Base-by-base conservation (phyloP, 2,797 vertebrate genomes). In the Sciurus vulgaris region DNA sequence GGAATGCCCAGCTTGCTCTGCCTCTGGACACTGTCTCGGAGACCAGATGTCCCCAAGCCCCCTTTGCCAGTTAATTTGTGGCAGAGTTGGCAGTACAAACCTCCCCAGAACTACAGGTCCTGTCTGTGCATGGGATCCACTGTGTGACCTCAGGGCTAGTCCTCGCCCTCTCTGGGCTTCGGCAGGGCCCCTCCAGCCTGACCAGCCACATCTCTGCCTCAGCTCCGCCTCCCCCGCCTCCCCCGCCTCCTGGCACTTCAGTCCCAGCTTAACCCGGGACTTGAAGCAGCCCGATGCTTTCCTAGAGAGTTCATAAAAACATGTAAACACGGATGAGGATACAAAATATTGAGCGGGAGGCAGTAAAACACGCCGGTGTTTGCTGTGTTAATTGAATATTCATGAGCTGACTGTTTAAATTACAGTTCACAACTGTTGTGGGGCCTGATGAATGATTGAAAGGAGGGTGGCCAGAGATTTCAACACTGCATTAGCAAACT, bases 371-470 rank as follows among this genome's bases (percentile, higher is more conserved):
- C 98, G 98, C 98, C 98, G 98, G 98, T 99, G 99, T 99, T 99
- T 99, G 99, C 99, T 99, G 98, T 98, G 95, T 89, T 96, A 97
- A 99, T 99, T 99, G 99, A 99, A 99, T 99, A 99, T 99, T 99
- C 99, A 99, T 99, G 98, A 99, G 95, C 98, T 59, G 96, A 99
- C 99, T 99, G 99, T 99, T 99, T 99, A 99, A 99, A 99, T 99
- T 99, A 99, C 99, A 99, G 99, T 99, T 99, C 99, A 99, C 99
- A 98, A 99, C 99, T 99, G 99, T 99, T 99, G 98, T 99, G 98
- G 98, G 98, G 97, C 98, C 99, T 99, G 98, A 99, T 99, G 99
- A 99, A 99, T 99, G 99, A 99, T 99, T 99, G 99, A 99, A 99
- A 99, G 96, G 98, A 99, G 98, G 98, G 98, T 98, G 98, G 99